phyloP scores from a whole-genome alignment of 1,140 invertebrate genomes.

The Brachionus angularis region DNA sequence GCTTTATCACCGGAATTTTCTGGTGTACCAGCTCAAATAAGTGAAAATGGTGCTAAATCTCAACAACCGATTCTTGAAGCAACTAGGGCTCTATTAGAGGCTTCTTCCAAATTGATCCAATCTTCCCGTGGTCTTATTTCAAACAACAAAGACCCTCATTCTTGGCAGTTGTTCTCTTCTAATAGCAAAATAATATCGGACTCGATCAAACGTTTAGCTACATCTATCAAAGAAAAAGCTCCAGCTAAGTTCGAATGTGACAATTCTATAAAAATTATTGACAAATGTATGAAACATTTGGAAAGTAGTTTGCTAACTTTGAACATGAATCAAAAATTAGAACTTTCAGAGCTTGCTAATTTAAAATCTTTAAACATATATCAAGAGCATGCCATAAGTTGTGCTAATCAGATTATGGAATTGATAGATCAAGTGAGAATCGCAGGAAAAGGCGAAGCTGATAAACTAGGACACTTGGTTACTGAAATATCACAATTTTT shows the following conservation, averaged over 20 bases:
- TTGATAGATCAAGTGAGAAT: constrained; percentile 73
- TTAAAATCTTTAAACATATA: constrained; percentile 68
- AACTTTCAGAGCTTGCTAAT: constrained; percentile 61
- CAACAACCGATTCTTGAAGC: constrained; percentile 81
- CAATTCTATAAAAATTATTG: constrained; percentile 72
- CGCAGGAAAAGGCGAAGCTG: constrained; percentile 82
- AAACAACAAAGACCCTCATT: constrained; percentile 80
- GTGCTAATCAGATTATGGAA: constrained; percentile 60
- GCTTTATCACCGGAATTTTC: constrained; percentile 87
- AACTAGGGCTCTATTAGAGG: constrained; percentile 74
- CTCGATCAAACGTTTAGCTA: constrained; percentile 85
- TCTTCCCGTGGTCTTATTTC: constrained; percentile 82
- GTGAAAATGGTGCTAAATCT: constrained; percentile 61
- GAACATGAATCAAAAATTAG: constrained; percentile 71
- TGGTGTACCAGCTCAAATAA: constrained; percentile 83
- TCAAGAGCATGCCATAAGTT: constrained; percentile 68
- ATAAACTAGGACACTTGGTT: constrained; percentile 81
- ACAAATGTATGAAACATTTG: constrained; percentile 70
- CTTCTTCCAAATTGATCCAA: constrained; percentile 81
- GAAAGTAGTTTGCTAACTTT: constrained; percentile 81
- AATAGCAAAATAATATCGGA: constrained; percentile 92
- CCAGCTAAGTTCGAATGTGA: constrained; percentile 92
- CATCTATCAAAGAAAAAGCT: constrained; percentile 83
- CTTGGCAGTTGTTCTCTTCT: constrained; percentile 85
- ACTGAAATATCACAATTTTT: constrained; percentile 75